Conservation (phyloP, 92 coral and sea anemone genomes). For the Parazoanthus darwini region DNA sequence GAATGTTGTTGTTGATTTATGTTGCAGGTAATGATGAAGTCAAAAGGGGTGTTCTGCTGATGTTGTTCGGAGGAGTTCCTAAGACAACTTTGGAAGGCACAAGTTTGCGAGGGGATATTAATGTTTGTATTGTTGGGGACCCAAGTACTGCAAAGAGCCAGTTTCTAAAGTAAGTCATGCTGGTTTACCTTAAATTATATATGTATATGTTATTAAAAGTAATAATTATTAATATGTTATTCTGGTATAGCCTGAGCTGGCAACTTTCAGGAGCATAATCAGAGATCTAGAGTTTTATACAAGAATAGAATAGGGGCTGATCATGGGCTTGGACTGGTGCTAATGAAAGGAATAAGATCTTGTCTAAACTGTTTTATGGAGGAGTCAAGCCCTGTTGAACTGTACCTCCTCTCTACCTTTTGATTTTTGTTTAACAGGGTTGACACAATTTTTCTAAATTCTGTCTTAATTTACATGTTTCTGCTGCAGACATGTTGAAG, state of each 20-base stretch:
- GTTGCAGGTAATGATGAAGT: slow-evolving; percentile 94
- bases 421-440: no score
- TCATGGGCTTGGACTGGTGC: no score
- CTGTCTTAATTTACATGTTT: neutral
- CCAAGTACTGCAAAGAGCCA: slow-evolving; percentile 99
- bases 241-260: no score
- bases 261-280: no score
- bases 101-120: slow-evolving; percentile 93
- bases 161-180: slow-evolving; percentile 78
- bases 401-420: no score
- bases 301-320: no score
- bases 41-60: slow-evolving; percentile 91
- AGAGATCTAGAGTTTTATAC: no score
- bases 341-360: no score
- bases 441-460: neutral
- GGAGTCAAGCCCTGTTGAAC: no score
- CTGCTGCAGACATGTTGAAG: slow-evolving; percentile 89
- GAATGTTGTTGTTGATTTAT: neutral
- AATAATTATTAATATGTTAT: neutral
- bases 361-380: no score
- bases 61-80: slow-evolving; percentile 99
- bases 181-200: no score
- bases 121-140: slow-evolving; percentile 98
- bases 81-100: slow-evolving; percentile 92
- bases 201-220: neutral